A percentile compares a stretch with the other conserved stretches of the same genome.
Conservation (phyloP, 2,797 vertebrate genomes). For the Harpagifer antarcticus region DNA sequence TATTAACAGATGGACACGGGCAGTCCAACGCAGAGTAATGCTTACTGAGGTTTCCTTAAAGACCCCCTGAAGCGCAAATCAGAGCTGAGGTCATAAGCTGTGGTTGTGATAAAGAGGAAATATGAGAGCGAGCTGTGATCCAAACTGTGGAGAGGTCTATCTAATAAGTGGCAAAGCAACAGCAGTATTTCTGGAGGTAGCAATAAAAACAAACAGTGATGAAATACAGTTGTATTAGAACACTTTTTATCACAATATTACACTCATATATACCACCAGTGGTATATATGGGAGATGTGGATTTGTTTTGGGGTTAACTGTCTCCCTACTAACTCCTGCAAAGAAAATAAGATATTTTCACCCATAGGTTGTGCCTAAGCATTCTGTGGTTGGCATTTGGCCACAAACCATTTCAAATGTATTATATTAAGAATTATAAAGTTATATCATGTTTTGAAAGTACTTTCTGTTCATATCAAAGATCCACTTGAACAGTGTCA, state of each 20-base stretch:
- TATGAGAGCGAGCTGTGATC: slow-evolving; percentile 59
- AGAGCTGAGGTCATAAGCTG: slow-evolving; percentile 71
- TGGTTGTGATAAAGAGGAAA: slow-evolving; percentile 68
- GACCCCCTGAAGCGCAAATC: slow-evolving; percentile 69
- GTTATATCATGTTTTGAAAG: slow-evolving; percentile 8
- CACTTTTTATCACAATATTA: slow-evolving; percentile 53
- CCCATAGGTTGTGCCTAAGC: background rate
- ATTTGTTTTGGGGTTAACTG: background rate
- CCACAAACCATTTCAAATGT: slow-evolving; percentile 2
- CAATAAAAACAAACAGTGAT: slow-evolving; percentile 59
- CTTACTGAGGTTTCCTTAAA: slow-evolving; percentile 67
- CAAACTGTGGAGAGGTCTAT: slow-evolving; percentile 57
- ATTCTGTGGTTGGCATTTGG: background rate
- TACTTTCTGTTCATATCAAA: slow-evolving; percentile 15
- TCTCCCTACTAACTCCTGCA: slow-evolving; percentile 6
- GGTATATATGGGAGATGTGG: background rate
- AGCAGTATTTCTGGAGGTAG: slow-evolving; percentile 53
- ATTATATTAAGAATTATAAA: slow-evolving; percentile 16
- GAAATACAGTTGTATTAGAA: slow-evolving; percentile 48
- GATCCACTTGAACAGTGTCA: slow-evolving; percentile 15
- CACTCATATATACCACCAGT: slow-evolving; percentile 24
- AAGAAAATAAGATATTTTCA: background rate
- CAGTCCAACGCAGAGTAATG: slow-evolving; percentile 61
- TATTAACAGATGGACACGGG: slow-evolving; percentile 59
- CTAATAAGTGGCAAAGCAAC: slow-evolving; percentile 53